Evolutionary conservation across 2,113 vertebrate species (phyloP).

Genomic region (Caranx ignobilis): DNA sequence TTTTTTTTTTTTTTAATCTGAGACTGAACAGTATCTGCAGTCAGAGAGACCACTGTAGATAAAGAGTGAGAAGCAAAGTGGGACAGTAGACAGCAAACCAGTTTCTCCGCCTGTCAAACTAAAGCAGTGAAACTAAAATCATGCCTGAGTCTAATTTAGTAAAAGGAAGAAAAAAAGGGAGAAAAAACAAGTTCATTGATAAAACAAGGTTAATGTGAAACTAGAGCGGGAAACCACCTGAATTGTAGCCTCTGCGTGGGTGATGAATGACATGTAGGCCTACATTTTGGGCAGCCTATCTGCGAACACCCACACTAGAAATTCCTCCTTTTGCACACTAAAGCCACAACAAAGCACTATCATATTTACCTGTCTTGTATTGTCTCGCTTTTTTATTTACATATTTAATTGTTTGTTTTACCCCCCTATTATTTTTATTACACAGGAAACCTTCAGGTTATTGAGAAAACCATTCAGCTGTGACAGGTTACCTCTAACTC

Average conservation of each 20-base stretch:
- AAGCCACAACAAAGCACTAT: slow-evolving; percentile 74
- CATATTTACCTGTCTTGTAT: slow-evolving; percentile 48
- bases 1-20: not conserved
- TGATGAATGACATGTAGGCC: slow-evolving; percentile 43
- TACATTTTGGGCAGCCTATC: slow-evolving; percentile 56
- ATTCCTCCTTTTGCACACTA: slow-evolving; percentile 54
- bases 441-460: slow-evolving; percentile 18
- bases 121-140: not conserved
- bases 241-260: slow-evolving; percentile 59
- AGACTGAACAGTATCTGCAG: not conserved
- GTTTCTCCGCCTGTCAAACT: not conserved
- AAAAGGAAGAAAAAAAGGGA: not conserved
- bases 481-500: not conserved
- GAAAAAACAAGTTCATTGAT: slow-evolving; percentile 58
- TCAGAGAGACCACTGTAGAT: not conserved
- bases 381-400: slow-evolving; percentile 29
- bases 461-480: not conserved
- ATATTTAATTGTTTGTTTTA: not conserved
- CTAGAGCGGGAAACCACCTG: slow-evolving; percentile 72
- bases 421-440: not conserved
- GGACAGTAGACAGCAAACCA: not conserved
- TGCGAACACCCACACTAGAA: slow-evolving; percentile 56
- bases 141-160: too few species aligned
- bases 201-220: slow-evolving; percentile 69
- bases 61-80: not conserved